A percentile compares a stretch with the other conserved stretches of the same genome.
phyloP scores from a whole-genome alignment of 1,140 invertebrate genomes.

The Drosophila athabasca region DNA sequence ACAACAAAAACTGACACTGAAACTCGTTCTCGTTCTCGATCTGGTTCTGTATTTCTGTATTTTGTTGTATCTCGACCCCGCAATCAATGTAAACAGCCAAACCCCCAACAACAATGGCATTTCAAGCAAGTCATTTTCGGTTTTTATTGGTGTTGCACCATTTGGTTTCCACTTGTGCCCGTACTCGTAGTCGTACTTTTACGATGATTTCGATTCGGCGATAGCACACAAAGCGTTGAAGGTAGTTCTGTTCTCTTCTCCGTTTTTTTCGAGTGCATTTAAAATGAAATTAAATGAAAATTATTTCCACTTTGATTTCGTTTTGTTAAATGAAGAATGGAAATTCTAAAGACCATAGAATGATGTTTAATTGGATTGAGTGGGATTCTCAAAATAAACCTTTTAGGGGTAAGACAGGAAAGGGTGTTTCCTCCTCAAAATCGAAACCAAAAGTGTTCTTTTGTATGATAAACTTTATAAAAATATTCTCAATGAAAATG shows the following conservation, averaged over 20 bases:
- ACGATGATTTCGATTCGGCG: slow-evolving; percentile 41
- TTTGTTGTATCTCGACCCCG: slow-evolving; percentile 40
- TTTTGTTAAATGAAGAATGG: slow-evolving; percentile 18
- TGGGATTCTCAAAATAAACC: too few species aligned
- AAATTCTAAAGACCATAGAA: slow-evolving; percentile 12
- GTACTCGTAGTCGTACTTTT: slow-evolving; percentile 21
- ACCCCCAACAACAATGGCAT: slow-evolving; percentile 37
- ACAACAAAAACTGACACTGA: slow-evolving; percentile 10
- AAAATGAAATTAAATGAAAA: slow-evolving; percentile 67
- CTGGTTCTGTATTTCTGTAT: slow-evolving; percentile 2
- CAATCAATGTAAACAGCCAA: slow-evolving; percentile 62
- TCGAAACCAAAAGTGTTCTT: too few species aligned
- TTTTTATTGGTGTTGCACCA: slow-evolving; percentile 36
- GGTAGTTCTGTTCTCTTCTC: slow-evolving; percentile 18
- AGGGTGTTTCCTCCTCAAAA: too few species aligned
- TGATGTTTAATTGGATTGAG: not conserved
- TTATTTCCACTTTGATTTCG: slow-evolving; percentile 42
- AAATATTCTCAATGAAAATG: too few species aligned
- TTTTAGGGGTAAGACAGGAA: too few species aligned
- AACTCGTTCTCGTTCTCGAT: slow-evolving; percentile 39
- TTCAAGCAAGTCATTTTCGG: slow-evolving; percentile 63
- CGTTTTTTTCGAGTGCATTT: slow-evolving; percentile 57
- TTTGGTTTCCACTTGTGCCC: slow-evolving; percentile 39
- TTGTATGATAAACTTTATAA: too few species aligned
- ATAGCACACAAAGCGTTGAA: slow-evolving; percentile 55